phyloP scores from a whole-genome alignment of 2,888 invertebrate species.

The Acanthosoma haemorrhoidale region DNA sequence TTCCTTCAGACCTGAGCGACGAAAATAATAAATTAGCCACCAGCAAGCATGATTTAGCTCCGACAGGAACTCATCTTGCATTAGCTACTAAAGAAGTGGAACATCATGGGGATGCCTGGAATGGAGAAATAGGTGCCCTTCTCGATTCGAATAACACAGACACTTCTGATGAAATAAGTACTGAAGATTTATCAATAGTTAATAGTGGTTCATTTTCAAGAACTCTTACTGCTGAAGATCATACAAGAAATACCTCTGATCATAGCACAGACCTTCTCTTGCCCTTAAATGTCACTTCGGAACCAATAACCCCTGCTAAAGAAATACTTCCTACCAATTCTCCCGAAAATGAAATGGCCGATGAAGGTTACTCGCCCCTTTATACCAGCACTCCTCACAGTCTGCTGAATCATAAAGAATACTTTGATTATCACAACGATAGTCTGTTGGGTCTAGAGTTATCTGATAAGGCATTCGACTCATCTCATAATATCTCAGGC shows the following conservation, averaged over 20 bases:
- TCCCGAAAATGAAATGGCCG: background rate
- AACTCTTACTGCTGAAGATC: background rate
- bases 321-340: background rate
- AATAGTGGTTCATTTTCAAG: background rate
- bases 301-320: background rate
- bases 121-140: background rate
- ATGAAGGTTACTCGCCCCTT: constrained; percentile 4
- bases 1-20: constrained; percentile 14
- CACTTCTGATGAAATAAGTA: background rate
- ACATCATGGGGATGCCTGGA: background rate
- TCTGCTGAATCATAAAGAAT: background rate
- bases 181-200: background rate
- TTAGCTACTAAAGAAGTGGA: background rate
- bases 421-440: background rate
- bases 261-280: background rate
- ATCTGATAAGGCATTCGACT: background rate
- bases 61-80: background rate
- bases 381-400: background rate
- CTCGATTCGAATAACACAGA: background rate
- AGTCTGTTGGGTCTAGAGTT: background rate
- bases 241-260: background rate
- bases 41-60: background rate
- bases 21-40: constrained; percentile 16
- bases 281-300: background rate
- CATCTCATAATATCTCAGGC: background rate